These are phyloP conservation scores for Xenopus laevis DNA, from an alignment of 2,113 vertebrate species.

Conservation along the genomic window DNA sequence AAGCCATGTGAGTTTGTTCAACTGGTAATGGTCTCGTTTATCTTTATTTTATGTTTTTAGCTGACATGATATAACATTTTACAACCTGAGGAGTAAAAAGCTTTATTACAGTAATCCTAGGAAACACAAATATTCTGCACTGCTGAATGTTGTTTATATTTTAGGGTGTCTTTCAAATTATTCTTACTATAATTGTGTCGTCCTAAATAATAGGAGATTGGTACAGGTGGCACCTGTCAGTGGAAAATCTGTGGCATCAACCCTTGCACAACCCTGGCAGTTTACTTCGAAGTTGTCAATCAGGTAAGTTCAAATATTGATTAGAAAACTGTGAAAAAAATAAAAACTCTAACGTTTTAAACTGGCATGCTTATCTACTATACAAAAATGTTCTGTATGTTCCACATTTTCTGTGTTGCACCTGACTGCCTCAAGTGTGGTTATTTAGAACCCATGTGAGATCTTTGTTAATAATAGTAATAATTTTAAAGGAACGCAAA, in stretches of 20 bases:
- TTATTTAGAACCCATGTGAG: too few relatives aligned
- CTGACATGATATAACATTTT: slow-evolving; percentile 6
- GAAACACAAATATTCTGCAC: slow-evolving; percentile 14
- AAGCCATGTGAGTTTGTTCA: background rate
- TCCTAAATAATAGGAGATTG: slow-evolving; percentile 79
- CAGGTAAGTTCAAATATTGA: slow-evolving; percentile 71
- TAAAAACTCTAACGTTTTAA: background rate
- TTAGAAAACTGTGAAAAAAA: background rate
- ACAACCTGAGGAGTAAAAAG: slow-evolving; percentile 11
- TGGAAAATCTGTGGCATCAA: slow-evolving; percentile 97
- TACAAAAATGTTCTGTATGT: too few relatives aligned
- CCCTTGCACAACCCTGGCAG: slow-evolving; percentile 82
- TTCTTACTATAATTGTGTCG: too few relatives aligned
- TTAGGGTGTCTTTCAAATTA: too few relatives aligned
- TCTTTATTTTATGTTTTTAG: slow-evolving; percentile 8
- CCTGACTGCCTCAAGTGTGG: too few relatives aligned
- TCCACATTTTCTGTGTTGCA: too few relatives aligned
- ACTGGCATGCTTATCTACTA: too few relatives aligned
- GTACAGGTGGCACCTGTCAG: slow-evolving; percentile 91
- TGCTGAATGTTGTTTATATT: background rate
- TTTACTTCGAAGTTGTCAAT: slow-evolving; percentile 96
- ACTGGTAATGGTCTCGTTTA: background rate
- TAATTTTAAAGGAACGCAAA: too few relatives aligned
- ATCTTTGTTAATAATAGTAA: too few relatives aligned
- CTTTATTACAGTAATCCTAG: slow-evolving; percentile 3